Base-by-base conservation (phyloP, 2,888 invertebrate genomes). In the Andrena minutula region DNA sequence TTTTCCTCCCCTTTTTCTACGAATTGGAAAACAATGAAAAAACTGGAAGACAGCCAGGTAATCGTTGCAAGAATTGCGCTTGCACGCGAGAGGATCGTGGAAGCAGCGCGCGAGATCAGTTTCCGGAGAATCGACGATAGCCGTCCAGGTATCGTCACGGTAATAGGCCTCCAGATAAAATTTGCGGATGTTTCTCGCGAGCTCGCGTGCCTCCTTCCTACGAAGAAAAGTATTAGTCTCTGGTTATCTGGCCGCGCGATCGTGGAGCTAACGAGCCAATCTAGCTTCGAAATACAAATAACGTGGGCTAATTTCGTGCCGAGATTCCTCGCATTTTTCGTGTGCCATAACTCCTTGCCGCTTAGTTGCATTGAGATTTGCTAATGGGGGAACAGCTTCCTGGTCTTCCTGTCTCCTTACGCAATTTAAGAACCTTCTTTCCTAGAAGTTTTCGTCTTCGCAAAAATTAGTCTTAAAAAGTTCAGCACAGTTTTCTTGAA, bases 231-330 rank as follows among this genome's bases (percentile, higher is more conserved):
- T 71, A 79, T 84, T 86, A 79, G 69, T n/a, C 75, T 65, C 71
- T 32, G 70, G 65, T 56, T 82, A 86, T 86, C 86, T 71, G 49
- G 7, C 66, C 65, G 66, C 47, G 76, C 82, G 84, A 86, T 86
- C 84, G 75, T 71, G 56, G 49, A 60, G 35, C 75, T 86, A 86
- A 86, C 86, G 74, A 86, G 77, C 72, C 73, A 60, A 73, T 65
- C 63, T 63, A 63, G 10, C 71, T 64, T 79, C 69, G 58, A 86
- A 82, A 83, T 82, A 73, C 72, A 79, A 75, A 78, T 66, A 51
- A 47, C 71, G 20, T 63, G 32, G 72, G 61, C 47, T 26, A 47
- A 56, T 65, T 64, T 32, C 53, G 53, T n/a, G 41, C 8, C 2
- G 41, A 8, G 41, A 58, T 69, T 28, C 41, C 30, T 30, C 32